These are phyloP conservation scores for Listronotus oregonensis DNA, from an alignment of 1,140 invertebrate genomes.

Conservation along the genomic window DNA sequence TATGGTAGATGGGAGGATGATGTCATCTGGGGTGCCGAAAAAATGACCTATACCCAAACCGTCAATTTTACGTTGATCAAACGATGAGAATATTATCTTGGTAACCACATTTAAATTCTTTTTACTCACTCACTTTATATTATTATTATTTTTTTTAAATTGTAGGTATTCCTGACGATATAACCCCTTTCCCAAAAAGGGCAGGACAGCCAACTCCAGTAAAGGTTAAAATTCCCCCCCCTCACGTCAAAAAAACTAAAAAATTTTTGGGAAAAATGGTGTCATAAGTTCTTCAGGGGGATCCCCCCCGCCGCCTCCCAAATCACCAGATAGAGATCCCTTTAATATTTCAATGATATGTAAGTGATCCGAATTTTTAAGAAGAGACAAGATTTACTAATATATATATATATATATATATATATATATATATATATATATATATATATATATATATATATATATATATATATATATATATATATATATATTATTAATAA, in stretches of 20 bases:
- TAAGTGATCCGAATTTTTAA: too few species aligned
- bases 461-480: too few species aligned
- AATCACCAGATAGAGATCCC: slow-evolving; percentile 90
- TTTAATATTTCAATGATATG: slow-evolving; percentile 99
- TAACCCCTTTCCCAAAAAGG: slow-evolving; percentile 83
- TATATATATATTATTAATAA: too few species aligned
- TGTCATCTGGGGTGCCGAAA: slow-evolving; percentile 94
- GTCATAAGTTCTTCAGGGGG: slow-evolving; percentile 93
- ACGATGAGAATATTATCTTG: slow-evolving; percentile 97
- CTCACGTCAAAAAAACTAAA: slow-evolving; percentile 95
- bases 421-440: too few species aligned
- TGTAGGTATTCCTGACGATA: slow-evolving; percentile 85
- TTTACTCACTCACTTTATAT: not conserved
- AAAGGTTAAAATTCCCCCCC: slow-evolving; percentile 90
- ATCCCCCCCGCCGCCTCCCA: slow-evolving; percentile 87
- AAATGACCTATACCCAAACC: slow-evolving; percentile 90
- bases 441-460: too few species aligned
- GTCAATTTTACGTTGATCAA: slow-evolving; percentile 95
- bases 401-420: too few species aligned
- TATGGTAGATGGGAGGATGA: slow-evolving; percentile 97
- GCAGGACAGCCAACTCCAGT: slow-evolving; percentile 67
- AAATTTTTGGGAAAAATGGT: slow-evolving; percentile 92
- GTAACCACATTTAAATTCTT: not conserved
- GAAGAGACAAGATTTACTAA: too few species aligned
- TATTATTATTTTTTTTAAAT: not conserved